Conservation (phyloP, 1,140 invertebrate species). For the Drosophila repletoides region DNA sequence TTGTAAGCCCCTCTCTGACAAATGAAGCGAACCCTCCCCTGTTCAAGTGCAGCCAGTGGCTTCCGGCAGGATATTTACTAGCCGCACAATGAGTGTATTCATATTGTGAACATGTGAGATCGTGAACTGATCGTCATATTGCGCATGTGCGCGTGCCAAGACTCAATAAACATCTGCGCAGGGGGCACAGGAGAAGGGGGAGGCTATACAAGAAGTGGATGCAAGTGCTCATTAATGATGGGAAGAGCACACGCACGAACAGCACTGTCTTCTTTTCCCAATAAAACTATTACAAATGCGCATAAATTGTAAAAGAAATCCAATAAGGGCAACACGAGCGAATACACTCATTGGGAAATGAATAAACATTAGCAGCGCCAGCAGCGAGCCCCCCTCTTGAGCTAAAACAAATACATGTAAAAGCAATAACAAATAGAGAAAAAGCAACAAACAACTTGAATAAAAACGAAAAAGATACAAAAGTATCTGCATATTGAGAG, state of each 20-base stretch:
- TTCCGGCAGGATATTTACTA: slow-evolving; percentile 53
- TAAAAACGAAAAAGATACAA: too few species aligned
- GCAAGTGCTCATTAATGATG: slow-evolving; percentile 72
- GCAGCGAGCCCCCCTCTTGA: too few species aligned
- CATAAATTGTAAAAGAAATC: slow-evolving; percentile 57
- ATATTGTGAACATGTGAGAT: slow-evolving; percentile 25
- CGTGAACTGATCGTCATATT: slow-evolving; percentile 17
- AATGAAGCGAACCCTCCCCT: slow-evolving; percentile 2
- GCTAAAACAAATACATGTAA: too few species aligned
- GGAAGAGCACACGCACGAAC: slow-evolving; percentile 27
- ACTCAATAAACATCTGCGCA: slow-evolving; percentile 46
- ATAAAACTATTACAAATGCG: slow-evolving; percentile 76
- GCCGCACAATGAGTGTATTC: too few species aligned
- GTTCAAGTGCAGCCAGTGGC: slow-evolving; percentile 16
- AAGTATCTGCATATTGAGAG: too few species aligned
- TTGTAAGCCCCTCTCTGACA: slow-evolving; percentile 32
- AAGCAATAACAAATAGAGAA: too few species aligned
- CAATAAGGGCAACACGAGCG: slow-evolving; percentile 20
- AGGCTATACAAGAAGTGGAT: slow-evolving; percentile 2
- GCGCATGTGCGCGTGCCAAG: slow-evolving; percentile 65
- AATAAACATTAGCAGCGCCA: slow-evolving; percentile 5
- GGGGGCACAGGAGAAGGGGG: slow-evolving; percentile 2
- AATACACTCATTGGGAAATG: background rate
- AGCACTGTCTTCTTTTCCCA: slow-evolving; percentile 32
- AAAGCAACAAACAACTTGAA: slow-evolving; percentile 44